These are phyloP conservation scores for Agapornis roseicollis DNA, from an alignment of 2,113 vertebrate species.

Conservation along the genomic window DNA sequence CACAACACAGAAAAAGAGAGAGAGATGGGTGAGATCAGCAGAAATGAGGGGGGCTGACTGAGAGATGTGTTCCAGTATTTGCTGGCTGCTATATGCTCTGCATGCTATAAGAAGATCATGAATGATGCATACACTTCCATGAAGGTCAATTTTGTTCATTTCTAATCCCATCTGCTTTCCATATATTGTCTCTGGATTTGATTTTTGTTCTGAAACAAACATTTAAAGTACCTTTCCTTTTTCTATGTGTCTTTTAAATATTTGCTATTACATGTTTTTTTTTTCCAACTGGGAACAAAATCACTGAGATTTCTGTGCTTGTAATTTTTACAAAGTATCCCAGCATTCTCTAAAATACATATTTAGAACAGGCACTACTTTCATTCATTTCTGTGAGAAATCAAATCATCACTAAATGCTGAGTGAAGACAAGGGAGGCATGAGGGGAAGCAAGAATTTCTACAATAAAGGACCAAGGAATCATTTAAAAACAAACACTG, in stretches of 20 bases:
- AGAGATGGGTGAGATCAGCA: slow-evolving; percentile 6
- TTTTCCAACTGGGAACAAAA: not conserved
- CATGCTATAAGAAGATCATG: not conserved
- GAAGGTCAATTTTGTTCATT: not conserved
- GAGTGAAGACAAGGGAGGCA: not conserved
- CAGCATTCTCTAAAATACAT: not conserved
- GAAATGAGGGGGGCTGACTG: not conserved
- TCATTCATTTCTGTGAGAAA: not conserved
- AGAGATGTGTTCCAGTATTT: not conserved
- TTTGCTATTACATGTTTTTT: not conserved
- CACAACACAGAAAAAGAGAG: not conserved
- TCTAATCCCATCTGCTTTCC: not conserved
- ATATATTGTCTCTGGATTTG: not conserved
- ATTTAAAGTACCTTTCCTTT: not conserved
- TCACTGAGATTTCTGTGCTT: not conserved
- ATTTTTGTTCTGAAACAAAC: not conserved
- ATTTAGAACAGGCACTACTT: not conserved
- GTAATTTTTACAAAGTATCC: not conserved
- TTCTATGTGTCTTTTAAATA: not conserved
- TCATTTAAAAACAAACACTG: not conserved
- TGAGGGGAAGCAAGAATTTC: not conserved
- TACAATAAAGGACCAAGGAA: not conserved
- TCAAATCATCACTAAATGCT: not conserved
- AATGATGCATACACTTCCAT: not conserved
- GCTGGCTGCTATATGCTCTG: not conserved